These are phyloP conservation scores for Triplophysa siluroides DNA, from an alignment of 2,113 vertebrate species.

Conservation along the genomic window DNA sequence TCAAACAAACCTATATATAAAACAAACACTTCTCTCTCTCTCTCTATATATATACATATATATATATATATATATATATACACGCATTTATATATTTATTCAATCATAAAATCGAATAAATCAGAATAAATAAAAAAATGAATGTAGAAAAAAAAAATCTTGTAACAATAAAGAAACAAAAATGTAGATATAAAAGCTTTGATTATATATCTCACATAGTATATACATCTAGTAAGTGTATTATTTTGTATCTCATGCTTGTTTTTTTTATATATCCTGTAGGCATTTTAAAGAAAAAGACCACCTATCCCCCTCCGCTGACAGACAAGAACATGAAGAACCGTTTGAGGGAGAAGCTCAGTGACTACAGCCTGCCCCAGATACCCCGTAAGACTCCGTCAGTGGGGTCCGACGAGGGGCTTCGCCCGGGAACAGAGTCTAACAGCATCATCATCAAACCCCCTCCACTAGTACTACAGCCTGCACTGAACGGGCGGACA, in stretches of 20 bases:
- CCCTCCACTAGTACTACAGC: slow-evolving; percentile 61
- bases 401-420: slow-evolving; percentile 65
- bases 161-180: no score
- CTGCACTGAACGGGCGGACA: slow-evolving; percentile 72
- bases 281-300: slow-evolving; percentile 90
- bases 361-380: slow-evolving; percentile 73
- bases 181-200: no score
- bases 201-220: no score
- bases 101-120: no score
- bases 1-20: no score
- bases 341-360: slow-evolving; percentile 79
- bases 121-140: no score
- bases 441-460: slow-evolving; percentile 74
- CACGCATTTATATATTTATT: no score
- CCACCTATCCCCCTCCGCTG: slow-evolving; percentile 81
- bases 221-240: not conserved
- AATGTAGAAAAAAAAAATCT: no score
- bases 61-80: no score
- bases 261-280: not conserved
- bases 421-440: slow-evolving; percentile 64
- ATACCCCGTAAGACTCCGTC: slow-evolving; percentile 67
- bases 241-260: not conserved
- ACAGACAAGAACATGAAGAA: slow-evolving; percentile 80
- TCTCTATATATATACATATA: no score
- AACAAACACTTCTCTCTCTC: no score